Base-by-base conservation (phyloP, 2,113 vertebrate species). In the Onychostoma macrolepis region DNA sequence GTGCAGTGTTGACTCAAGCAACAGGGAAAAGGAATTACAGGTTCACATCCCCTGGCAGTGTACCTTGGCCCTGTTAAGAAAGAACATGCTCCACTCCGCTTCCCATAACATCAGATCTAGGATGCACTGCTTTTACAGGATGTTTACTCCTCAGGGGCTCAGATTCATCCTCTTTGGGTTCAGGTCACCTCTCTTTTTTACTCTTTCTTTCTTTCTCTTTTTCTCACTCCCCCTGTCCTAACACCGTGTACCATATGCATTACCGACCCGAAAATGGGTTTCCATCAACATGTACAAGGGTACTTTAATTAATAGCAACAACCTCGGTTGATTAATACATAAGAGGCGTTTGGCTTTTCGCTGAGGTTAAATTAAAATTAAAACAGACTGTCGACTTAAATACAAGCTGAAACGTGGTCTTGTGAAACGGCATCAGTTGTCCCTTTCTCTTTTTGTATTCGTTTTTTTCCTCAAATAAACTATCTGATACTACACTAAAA, bases 141-240 rank as follows among this genome's bases (percentile, higher is more conserved):
- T 94, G 93, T 94, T 95, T 93, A 94, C 92, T 89, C 94, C 94
- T 90, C 90, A 10, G 94, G 92, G 94, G 93, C 91, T 90, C 83
- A 88, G 91, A 92, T 92, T 90, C 91, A 93, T 93, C 93, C 91
- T 94, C 92, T 93, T 94, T 92, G 93, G 92, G 93, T 93, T 93
- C 92, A 94, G 92, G 94, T 94, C 94, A 94, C 92, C 90, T 89
- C 56, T 56, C 78, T 72, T 76, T 82, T 67, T 24, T 30, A 12
- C 56, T 38, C 24, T 38, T 17, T 3, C 33, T 38, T 17, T 3
- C 33, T 21, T 30, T 8, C 65, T 45, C 28, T 38, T 26, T 3
- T 33, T 67, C 91, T 86, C 89, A 85, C 53, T 75, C 61, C 72
- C 78, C 33, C 28, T 71, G 28, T 82, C 4, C 58, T 45, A 65